Evolutionary conservation across 2,113 vertebrate genomes (phyloP), one percentile per base, ranked within the genome.

Genomic region (Myotis davidii): DNA sequence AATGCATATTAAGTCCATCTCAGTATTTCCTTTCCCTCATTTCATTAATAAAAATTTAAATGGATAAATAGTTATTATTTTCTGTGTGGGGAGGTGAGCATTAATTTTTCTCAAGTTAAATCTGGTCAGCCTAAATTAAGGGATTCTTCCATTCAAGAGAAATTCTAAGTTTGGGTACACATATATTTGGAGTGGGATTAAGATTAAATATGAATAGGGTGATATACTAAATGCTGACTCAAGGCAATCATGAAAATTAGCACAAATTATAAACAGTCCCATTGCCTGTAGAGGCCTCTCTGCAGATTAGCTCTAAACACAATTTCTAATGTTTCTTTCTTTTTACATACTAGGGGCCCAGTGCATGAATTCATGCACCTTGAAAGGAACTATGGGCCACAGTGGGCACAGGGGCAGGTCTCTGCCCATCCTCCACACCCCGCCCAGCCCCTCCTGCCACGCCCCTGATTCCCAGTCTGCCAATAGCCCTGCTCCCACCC

Each of bases 41-140:
- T 70, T 94, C 83, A 88, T 83, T 86, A 96, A 96, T 96, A 96
- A 97, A 97, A 94, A 54, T 11, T 27, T 45, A 42, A 86, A 9
- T 13, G 13, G 6, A 64, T 70, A 52, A 70, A 29, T 34, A 13
- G 29, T 27, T 90, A 0, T 61, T 77, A 61, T 64, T 81, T 76
- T 76, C 32, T 65, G 10, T 39, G 54, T 86, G 56, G 6, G 20
- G 52, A 84, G 20, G 52, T 48, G 20, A 86, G 20, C n/a, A 45
- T 81, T 72, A 85, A 56, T 93, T 67, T 86, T 89, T 72, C 77
- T 73, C 27, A 45, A 48, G 9, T 42, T 93, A 45, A 82, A 54
- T 72, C 48, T 61, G 29, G 17, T 85, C 23, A 52, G n/a, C 54
- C 77, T 37, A 18, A 69, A 20, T 90, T 48, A 78, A 94, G 29